Evolutionary conservation across 2,113 vertebrate genomes (phyloP), one percentile per base, ranked within the genome.

Genomic region (Rana temporaria): DNA sequence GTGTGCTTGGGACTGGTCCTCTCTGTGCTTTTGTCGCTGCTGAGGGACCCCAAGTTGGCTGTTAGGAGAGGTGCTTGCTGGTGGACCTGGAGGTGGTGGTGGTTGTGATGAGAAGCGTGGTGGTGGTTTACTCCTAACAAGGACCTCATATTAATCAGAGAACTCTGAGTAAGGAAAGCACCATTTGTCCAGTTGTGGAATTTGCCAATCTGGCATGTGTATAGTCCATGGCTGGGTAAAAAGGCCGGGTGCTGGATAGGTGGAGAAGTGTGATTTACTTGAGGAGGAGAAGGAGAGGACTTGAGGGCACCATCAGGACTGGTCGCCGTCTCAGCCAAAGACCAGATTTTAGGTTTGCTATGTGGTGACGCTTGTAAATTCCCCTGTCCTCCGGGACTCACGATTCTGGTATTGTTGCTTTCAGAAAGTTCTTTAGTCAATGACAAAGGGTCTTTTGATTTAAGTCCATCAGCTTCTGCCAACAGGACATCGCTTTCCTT

Each of bases 281-380:
- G 95, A 15, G 93, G 89, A 0, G 83, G 96, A 81, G 91, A 95
- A 85, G 93, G 90, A 24, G 96, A 93, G 67, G 96, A 92, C 90
- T 96, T 98, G 88, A 96, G 95, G 17, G 94, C 94, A 72, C 95
- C 95, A 26, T 99, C 98, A 0, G 98, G 98, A 65, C 95, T 97
- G 0, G 98, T 99, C 11, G 98, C 98, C 0, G 98, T 99, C 90
- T 99, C 98, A 9, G 98, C 98, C 87, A 99, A 92, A 9, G 98
- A 99, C 98, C 98, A 99, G 85, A 99, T 99, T 95, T 99, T 99
- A 85, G 98, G 98, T 87, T 99, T 99, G 90, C 91, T 97, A 91
- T 93, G 96, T 42, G 93, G 90, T 14, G 95, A 95, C 84, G 95
- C 91, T 80, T 96, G 97, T 85, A 96, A 94, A 84, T 90, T 91